Conservation (phyloP, 2,113 vertebrate genomes). For the Nycticryphes semicollaris region DNA sequence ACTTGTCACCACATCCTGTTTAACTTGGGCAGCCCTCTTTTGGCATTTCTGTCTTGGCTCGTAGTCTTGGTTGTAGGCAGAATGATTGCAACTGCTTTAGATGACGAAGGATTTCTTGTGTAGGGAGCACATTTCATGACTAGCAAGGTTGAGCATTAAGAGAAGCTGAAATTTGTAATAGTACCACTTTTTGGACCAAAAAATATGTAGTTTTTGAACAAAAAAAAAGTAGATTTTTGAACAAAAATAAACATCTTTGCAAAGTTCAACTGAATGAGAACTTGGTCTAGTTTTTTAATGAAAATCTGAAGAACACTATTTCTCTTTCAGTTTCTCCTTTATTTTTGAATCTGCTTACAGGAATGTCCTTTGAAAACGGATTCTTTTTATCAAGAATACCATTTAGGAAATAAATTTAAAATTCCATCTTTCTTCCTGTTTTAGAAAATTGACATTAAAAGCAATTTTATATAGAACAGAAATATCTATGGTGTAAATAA, state of each 20-base stretch:
- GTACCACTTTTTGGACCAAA: background rate
- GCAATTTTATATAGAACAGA: background rate
- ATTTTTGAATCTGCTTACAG: background rate
- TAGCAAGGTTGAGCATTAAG: background rate
- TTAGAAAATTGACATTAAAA: background rate
- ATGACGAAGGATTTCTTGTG: background rate
- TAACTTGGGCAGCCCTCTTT: background rate
- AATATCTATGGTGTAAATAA: background rate
- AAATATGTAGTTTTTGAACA: background rate
- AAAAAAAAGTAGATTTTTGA: background rate
- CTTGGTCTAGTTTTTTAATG: background rate
- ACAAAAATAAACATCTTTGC: background rate
- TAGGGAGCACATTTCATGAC: background rate
- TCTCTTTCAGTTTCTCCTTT: background rate
- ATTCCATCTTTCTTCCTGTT: background rate
- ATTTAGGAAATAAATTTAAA: background rate
- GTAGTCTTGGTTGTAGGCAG: background rate
- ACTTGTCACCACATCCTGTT: background rate
- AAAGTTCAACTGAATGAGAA: background rate
- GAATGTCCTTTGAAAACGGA: background rate
- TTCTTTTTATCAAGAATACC: background rate
- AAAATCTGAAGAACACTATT: background rate
- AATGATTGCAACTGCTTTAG: background rate
- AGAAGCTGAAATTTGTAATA: background rate
- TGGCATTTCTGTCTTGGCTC: background rate